phyloP scores from a whole-genome alignment of 1,140 invertebrate species.

The Papilio helenus region DNA sequence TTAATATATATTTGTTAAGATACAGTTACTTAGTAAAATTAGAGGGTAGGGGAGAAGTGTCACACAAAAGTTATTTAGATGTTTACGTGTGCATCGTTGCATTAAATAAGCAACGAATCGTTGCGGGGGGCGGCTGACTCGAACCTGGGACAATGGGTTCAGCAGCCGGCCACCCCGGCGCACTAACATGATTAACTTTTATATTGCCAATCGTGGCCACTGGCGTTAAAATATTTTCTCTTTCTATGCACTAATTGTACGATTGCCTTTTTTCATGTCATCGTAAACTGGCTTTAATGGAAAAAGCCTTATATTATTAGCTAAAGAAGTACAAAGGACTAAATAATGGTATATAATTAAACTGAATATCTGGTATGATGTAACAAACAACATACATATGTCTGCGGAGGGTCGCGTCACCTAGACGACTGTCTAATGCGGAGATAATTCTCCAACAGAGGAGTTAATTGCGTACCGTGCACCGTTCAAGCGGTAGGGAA shows the following conservation, averaged over 20 bases:
- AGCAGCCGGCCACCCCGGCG: conserved; percentile 65
- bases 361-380: conserved; percentile 11
- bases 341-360: conserved; percentile 11
- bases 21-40: conserved; percentile 81
- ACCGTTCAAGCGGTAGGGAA: conserved; percentile 59
- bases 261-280: background rate
- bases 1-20: conserved; percentile 66
- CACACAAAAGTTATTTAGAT: conserved; percentile 82
- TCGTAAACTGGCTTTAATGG: background rate
- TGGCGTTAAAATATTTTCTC: conserved; percentile 53
- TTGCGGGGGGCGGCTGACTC: conserved; percentile 58
- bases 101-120: conserved; percentile 80
- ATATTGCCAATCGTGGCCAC: conserved; percentile 61
- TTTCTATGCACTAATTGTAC: conserved; percentile 22
- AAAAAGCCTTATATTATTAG: no score
- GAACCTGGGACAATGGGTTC: conserved; percentile 69
- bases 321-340: background rate
- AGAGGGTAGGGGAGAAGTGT: conserved; percentile 74
- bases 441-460: conserved; percentile 75
- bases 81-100: conserved; percentile 80
- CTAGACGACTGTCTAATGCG: conserved; percentile 63
- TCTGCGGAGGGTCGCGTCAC: conserved; percentile 46
- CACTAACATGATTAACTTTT: conserved; percentile 74
- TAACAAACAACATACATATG: conserved; percentile 43
- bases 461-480: conserved; percentile 78